Evolutionary conservation across 2,888 invertebrate genomes (phyloP).

Genomic region (Hartigia nigra): DNA sequence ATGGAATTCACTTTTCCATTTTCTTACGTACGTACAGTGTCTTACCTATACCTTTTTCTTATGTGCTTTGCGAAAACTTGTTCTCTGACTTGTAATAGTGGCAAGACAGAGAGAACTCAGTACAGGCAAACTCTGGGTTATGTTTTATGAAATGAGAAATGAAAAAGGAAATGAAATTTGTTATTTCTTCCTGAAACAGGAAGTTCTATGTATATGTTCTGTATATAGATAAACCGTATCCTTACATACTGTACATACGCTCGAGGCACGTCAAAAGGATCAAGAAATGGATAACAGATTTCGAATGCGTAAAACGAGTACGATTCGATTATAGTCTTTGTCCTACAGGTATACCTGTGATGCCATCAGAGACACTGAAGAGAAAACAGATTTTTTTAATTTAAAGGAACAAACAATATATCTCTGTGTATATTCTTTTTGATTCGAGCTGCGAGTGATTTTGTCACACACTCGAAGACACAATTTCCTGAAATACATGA

Average conservation of each 20-base stretch:
- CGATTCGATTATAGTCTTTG: conserved; percentile 43
- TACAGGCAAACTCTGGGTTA: background rate
- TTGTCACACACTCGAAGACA: background rate
- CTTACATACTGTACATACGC: background rate
- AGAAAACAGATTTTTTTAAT: conserved; percentile 48
- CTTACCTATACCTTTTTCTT: background rate
- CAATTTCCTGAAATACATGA: background rate
- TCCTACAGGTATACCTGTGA: conserved; percentile 4
- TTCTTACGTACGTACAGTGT: background rate
- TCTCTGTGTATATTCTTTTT: background rate
- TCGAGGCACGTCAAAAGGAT: background rate
- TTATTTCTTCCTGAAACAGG: background rate
- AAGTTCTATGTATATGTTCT: background rate
- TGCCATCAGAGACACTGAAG: conserved; percentile 23
- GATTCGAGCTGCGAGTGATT: background rate
- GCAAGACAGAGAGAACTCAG: background rate
- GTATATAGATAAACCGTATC: background rate
- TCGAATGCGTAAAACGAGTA: background rate
- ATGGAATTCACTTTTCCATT: background rate
- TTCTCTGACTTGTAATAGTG: background rate
- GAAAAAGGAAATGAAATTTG: background rate
- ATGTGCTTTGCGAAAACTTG: background rate
- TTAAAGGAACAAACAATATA: conserved; percentile 38
- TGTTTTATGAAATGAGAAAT: background rate
- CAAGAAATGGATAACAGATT: background rate